phyloP scores from a whole-genome alignment of 92 coral and sea anemone genomes.

The Zoanthus sociatus region DNA sequence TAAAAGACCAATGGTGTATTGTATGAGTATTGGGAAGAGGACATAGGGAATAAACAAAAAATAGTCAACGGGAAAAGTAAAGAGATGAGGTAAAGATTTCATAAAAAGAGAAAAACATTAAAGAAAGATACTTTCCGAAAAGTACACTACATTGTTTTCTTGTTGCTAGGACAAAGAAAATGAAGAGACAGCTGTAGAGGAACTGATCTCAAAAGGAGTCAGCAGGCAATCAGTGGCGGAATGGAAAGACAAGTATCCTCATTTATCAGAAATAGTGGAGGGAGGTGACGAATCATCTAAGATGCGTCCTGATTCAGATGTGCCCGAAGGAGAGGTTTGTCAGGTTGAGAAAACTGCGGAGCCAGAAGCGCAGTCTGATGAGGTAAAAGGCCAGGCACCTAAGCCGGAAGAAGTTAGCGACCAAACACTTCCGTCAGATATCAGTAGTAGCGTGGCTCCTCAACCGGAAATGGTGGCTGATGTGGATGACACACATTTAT shows the following conservation, averaged over 20 bases:
- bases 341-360: background rate
- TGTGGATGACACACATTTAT: background rate
- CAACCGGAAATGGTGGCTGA: background rate
- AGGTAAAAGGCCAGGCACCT: constrained; percentile 7
- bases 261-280: constrained; percentile 49
- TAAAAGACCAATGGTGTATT: too few species aligned
- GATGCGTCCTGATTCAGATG: constrained; percentile 2
- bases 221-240: constrained; percentile 73
- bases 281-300: background rate
- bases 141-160: background rate
- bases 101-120: too few species aligned
- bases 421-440: background rate
- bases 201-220: constrained; percentile 72
- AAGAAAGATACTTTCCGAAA: too few species aligned
- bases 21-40: too few species aligned
- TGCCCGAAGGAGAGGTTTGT: background rate
- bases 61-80: too few species aligned
- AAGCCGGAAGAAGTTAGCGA: background rate
- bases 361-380: background rate
- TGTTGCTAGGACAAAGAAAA: constrained; percentile 79
- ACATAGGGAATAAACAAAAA: too few species aligned
- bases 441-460: background rate
- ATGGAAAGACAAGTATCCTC: constrained; percentile 78
- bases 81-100: too few species aligned
- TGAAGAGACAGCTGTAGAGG: constrained; percentile 78